Percentiles rank a stretch among this genome's conserved stretches.
Evolutionary conservation across 2,797 vertebrate genomes (phyloP).

Genomic region (Pangasius larnaudii): DNA sequence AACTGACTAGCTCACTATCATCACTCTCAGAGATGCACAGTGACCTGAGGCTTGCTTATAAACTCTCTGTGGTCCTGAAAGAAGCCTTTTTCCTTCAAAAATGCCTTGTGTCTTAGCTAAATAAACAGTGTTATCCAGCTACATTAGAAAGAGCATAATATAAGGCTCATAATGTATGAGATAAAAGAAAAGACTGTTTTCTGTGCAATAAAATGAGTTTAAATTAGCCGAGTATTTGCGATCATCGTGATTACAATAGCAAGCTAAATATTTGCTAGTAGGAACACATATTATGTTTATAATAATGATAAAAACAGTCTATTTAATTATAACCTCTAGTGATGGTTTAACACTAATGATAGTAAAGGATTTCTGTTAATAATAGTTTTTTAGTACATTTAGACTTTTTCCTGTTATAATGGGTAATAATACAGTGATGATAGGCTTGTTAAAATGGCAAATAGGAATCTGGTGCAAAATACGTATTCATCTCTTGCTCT

Average conservation of each 20-base stretch:
- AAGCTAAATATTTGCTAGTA: neutral
- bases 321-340: conserved; percentile 12
- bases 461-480: neutral
- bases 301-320: neutral
- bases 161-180: neutral
- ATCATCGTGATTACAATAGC: neutral
- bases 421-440: neutral
- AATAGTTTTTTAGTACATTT: neutral
- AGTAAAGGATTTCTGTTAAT: neutral
- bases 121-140: neutral
- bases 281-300: neutral
- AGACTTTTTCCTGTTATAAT: neutral
- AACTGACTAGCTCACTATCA: neutral
- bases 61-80: neutral
- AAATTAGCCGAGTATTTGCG: neutral
- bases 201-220: neutral
- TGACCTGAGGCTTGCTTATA: neutral
- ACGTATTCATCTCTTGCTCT: neutral
- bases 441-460: neutral
- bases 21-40: neutral
- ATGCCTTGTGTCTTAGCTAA: neutral
- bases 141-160: neutral
- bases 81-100: neutral
- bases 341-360: neutral
- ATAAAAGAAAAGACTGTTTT: neutral